phyloP scores from a whole-genome alignment of 2,797 vertebrate genomes.

The Rhabdophis nuchalis region DNA sequence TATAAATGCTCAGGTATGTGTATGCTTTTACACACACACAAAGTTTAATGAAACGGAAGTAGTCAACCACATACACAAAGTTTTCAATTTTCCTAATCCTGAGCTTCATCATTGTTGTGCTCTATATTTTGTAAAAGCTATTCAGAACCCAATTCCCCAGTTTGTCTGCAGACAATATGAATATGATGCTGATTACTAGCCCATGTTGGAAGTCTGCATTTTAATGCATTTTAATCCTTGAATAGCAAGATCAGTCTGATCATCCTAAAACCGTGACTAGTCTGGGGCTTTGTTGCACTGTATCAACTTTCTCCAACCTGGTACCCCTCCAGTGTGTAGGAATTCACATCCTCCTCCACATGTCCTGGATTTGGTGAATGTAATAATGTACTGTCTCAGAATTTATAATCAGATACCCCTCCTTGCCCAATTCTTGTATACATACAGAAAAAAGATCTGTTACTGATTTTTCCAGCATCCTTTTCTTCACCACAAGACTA shows the following conservation, averaged over 20 bases:
- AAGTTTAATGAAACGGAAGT: not conserved
- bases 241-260: not conserved
- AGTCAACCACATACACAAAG: not conserved
- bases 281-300: not conserved
- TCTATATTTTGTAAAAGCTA: slow-evolving; percentile 1
- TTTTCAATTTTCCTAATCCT: not conserved
- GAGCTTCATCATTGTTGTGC: not conserved
- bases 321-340: not conserved
- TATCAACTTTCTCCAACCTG: not conserved
- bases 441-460: not conserved
- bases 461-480: not conserved
- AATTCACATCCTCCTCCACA: not conserved
- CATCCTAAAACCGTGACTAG: not conserved
- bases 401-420: not conserved
- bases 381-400: not conserved
- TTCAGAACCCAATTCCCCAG: slow-evolving; percentile 2
- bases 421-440: not conserved
- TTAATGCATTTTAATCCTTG: not conserved
- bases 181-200: not conserved
- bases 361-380: not conserved
- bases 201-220: not conserved
- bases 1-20: not conserved
- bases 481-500: not conserved
- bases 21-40: not conserved
- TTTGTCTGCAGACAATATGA: not conserved